phyloP scores from a whole-genome alignment of 1,140 invertebrate species.

The Drosophila saltans region DNA sequence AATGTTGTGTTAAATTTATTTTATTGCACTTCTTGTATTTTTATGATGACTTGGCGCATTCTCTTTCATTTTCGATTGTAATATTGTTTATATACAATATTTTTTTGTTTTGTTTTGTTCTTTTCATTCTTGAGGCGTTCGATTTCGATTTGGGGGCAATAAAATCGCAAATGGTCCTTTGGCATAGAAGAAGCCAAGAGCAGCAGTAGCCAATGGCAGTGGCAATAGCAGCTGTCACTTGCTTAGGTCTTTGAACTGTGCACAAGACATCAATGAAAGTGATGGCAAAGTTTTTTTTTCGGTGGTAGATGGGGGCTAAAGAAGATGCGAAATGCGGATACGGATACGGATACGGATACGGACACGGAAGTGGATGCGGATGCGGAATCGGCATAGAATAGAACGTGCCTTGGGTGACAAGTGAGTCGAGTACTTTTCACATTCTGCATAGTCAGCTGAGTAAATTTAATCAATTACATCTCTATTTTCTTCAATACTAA shows the following conservation, averaged over 20 bases:
- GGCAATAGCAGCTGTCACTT: constrained; percentile 50
- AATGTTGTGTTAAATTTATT: constrained; percentile 80
- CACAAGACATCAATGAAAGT: constrained; percentile 27
- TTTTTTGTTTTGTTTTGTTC: neutral
- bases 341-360: neutral
- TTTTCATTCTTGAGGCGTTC: constrained; percentile 52
- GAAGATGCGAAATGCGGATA: neutral
- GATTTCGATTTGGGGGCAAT: constrained; percentile 62
- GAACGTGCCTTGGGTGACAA: constrained; percentile 17
- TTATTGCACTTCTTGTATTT: constrained; percentile 68
- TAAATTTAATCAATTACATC: constrained; percentile 13
- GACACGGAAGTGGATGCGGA: neutral
- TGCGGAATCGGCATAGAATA: neutral
- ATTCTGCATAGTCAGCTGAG: constrained; percentile 12
- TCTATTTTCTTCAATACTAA: neutral
- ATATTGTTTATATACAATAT: constrained; percentile 52
- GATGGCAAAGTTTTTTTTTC: neutral
- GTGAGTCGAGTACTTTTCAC: constrained; percentile 6
- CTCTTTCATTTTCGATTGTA: constrained; percentile 36
- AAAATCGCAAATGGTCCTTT: constrained; percentile 68
- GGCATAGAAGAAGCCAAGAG: constrained; percentile 43
- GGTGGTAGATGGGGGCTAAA: neutral
- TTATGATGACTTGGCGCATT: constrained; percentile 70
- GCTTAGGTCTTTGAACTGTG: constrained; percentile 51
- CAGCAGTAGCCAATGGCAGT: neutral